Conservation (phyloP, 37 sponge, comb jelly and placozoan genomes). For the Axinella damicornis region DNA sequence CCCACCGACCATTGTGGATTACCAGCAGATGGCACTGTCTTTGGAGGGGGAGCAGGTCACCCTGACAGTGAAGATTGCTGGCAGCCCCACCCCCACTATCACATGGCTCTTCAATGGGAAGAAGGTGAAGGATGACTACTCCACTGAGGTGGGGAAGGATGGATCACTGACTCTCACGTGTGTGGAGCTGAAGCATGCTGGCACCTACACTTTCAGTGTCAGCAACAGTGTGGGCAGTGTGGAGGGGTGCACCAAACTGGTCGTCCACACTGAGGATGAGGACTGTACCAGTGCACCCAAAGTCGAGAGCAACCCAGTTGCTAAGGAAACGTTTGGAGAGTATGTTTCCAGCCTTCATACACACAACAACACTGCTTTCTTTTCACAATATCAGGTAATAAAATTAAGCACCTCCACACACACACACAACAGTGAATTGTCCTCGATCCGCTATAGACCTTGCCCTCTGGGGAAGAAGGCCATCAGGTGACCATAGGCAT, state of each 20-base stretch:
- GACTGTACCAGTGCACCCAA: not conserved
- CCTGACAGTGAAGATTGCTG: constrained; percentile 22
- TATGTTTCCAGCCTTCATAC: constrained; percentile 28
- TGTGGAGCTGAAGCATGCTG: constrained; percentile 11
- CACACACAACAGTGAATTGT: not conserved
- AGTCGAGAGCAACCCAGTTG: constrained; percentile 6
- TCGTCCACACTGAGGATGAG: constrained; percentile 14
- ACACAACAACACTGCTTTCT: constrained; percentile 16
- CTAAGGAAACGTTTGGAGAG: constrained; percentile 26
- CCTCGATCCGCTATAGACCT: not conserved
- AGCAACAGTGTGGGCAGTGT: constrained; percentile 41
- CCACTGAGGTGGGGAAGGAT: constrained; percentile 1
- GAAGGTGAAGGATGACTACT: constrained; percentile 14
- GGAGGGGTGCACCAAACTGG: constrained; percentile 38
- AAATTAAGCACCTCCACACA: no score
- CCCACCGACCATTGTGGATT: constrained; percentile 14
- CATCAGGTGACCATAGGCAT: constrained; percentile 1
- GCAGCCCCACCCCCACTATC: constrained; percentile 31
- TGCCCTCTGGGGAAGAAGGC: constrained; percentile 31
- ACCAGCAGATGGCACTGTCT: not conserved
- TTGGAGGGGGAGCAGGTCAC: constrained; percentile 32
- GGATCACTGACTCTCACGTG: constrained; percentile 1
- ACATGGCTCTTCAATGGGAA: constrained; percentile 31
- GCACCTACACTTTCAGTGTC: constrained; percentile 40
- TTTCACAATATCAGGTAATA: constrained; percentile 26